Evolutionary conservation across 1,140 invertebrate species (phyloP).

Genomic region (Andricus grossulariae): DNA sequence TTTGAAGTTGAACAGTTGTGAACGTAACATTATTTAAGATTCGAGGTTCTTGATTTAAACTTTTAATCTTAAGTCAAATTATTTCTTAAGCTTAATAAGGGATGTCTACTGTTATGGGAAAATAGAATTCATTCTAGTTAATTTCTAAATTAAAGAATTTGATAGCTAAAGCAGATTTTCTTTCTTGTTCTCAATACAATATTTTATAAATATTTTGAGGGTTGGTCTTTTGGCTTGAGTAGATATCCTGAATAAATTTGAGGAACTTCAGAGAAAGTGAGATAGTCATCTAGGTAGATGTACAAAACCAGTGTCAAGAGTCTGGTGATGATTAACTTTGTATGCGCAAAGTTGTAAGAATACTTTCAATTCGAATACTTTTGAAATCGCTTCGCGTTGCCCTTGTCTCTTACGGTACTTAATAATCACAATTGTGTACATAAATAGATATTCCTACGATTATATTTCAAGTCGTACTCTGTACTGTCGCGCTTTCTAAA

Average conservation of each 20-base stretch:
- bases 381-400: constrained; percentile 20
- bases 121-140: too few relatives aligned
- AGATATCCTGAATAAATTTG: too few relatives aligned
- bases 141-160: too few relatives aligned
- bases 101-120: too few relatives aligned
- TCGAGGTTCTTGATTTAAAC: background rate
- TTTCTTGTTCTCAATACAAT: too few relatives aligned
- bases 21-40: background rate
- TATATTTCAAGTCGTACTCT: constrained; percentile 10
- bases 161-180: too few relatives aligned
- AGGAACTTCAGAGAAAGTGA: constrained; percentile 9
- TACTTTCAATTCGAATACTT: background rate
- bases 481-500: constrained; percentile 18
- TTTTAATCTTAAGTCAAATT: too few relatives aligned
- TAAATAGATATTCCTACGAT: background rate
- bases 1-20: background rate
- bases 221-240: too few relatives aligned
- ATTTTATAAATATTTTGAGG: too few relatives aligned
- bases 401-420: constrained; percentile 28
- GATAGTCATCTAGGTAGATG: background rate
- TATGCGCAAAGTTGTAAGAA: constrained; percentile 22
- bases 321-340: constrained; percentile 1
- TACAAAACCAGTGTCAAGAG: constrained; percentile 9
- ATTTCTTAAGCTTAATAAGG: too few relatives aligned
- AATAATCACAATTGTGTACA: constrained; percentile 9